Evolutionary conservation across 2,797 vertebrate genomes (phyloP).

Genomic region (Limnodromus scolopaceus): DNA sequence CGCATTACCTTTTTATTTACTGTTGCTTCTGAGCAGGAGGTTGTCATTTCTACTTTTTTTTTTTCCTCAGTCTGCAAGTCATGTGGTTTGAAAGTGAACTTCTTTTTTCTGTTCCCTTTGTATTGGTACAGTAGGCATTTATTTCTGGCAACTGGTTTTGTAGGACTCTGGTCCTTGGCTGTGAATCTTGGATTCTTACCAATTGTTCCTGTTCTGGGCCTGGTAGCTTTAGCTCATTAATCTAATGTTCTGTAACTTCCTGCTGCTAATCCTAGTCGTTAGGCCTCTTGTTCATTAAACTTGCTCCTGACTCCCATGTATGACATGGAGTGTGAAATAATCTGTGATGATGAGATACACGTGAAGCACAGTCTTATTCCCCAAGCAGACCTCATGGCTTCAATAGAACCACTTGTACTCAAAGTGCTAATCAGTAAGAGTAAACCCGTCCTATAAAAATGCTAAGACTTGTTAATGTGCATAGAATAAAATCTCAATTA

Average conservation of each 20-base stretch:
- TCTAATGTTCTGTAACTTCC: conserved; percentile 39
- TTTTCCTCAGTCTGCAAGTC: background rate
- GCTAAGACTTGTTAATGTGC: background rate
- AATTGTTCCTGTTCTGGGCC: conserved; percentile 5
- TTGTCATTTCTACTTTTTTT: background rate
- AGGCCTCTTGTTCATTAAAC: background rate
- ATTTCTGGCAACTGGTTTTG: conserved; percentile 16
- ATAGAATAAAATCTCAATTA: background rate
- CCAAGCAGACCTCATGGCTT: background rate
- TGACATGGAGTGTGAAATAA: background rate
- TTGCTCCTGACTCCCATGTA: background rate
- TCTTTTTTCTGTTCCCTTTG: background rate
- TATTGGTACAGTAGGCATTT: background rate
- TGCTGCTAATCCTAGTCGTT: conserved; percentile 48
- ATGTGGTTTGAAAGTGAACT: background rate
- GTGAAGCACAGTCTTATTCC: background rate
- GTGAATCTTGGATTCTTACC: conserved; percentile 32
- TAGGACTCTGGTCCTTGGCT: background rate
- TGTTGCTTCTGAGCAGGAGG: background rate
- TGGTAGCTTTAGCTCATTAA: conserved; percentile 38
- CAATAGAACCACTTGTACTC: background rate
- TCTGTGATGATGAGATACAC: rapidly evolving
- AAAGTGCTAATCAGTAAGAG: background rate
- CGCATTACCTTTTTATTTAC: conserved; percentile 32
- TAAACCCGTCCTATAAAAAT: background rate